Evolutionary conservation across 2,888 invertebrate genomes (phyloP), one percentile per base, ranked within the genome.

Genomic region (Nephrocerus scutellatus): DNA sequence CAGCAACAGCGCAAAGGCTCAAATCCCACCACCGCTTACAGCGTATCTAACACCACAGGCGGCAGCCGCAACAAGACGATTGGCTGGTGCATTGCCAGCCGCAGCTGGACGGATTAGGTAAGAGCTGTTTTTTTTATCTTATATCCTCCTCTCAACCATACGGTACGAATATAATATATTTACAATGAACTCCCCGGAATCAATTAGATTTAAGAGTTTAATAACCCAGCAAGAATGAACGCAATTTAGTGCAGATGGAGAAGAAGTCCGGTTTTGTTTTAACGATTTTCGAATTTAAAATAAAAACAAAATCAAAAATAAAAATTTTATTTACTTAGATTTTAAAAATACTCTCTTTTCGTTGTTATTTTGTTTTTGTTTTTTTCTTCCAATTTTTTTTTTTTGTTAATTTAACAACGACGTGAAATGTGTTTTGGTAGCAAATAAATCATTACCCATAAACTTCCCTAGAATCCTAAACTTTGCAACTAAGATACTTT

Each of bases 1-100:
- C 46, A 84, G 83, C 75, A 84, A 82, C 74, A 84, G 83, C 72
- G 86, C 86, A 71, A 84, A 84, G 72, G 82, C 83, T 57, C 63
- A 63, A 51, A 61, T 63, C 47, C 74, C 84, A 70, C 82, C 84
- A 56, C 84, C 84, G 49, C 77, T 88, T 60, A 85, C 87, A 35
- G 87, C 87, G 45, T 88, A 87, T 69, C 73, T 87, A 64, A 80
- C 90, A 47, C 85, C 85, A 49, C 84, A 84, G 35, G 83, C 86
- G 36, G 63, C 63, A 39, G 64, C 63, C 32, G 79, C 84, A 36
- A 79, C 84, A 31, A 77, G 86, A 46, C 79, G 86, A 51, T 84
- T 90, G 65, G 82, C 85, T 49, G 85, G 90, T 47, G 90, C 91
- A 22, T 72, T 68, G 22, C 79, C 85, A 50, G 57, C 63, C 39